These are phyloP conservation scores for Tympanoctomys barrerae DNA, from an alignment of 2,797 vertebrate species.

Conservation along the genomic window DNA sequence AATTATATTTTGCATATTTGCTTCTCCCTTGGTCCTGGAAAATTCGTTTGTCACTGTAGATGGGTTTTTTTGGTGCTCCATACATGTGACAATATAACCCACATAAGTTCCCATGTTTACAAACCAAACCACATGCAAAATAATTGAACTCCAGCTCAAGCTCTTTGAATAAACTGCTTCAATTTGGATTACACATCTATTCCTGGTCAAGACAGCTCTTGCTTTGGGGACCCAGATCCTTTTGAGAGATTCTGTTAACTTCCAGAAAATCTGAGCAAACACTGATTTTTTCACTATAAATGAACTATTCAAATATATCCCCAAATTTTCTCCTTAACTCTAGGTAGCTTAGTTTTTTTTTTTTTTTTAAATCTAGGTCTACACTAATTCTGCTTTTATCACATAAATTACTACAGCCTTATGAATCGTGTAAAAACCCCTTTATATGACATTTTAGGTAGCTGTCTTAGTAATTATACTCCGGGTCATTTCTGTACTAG, in stretches of 20 bases:
- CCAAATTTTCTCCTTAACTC: neutral
- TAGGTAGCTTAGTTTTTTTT: neutral
- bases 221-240: neutral
- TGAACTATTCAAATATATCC: neutral
- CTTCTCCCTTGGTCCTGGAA: constrained; percentile 5
- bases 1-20: neutral
- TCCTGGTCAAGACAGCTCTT: neutral
- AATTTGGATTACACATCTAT: neutral
- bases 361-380: neutral
- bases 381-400: neutral
- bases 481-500: neutral
- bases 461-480: neutral
- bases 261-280: neutral
- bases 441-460: neutral
- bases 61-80: neutral
- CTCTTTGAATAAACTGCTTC: neutral
- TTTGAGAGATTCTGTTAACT: neutral
- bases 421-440: neutral
- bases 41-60: neutral
- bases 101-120: neutral
- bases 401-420: neutral
- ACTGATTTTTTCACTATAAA: constrained; percentile 15
- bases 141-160: neutral
- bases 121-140: neutral
- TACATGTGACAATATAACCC: neutral